These are phyloP conservation scores for Clitarchus hookeri DNA, from an alignment of 2,888 invertebrate genomes.

Conservation along the genomic window DNA sequence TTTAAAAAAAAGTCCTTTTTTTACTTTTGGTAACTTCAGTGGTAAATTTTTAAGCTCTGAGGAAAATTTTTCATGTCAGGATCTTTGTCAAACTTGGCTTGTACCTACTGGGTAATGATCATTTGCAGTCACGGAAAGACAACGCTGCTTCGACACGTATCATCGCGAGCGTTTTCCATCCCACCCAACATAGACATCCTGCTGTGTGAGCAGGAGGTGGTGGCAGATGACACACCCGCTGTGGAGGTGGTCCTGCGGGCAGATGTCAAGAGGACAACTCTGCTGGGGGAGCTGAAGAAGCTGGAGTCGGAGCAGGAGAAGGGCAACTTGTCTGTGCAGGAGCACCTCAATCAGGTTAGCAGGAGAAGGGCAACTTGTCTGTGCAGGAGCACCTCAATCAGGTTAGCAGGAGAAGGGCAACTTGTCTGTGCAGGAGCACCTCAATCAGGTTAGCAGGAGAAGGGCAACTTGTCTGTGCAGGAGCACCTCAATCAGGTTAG, in stretches of 20 bases:
- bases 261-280: slow-evolving; percentile 82
- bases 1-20: no score
- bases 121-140: slow-evolving; percentile 90
- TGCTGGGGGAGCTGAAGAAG: slow-evolving; percentile 82
- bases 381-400: slow-evolving; percentile 78
- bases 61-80: no score
- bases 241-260: slow-evolving; percentile 93
- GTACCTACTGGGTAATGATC: no score
- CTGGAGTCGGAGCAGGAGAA: slow-evolving; percentile 73
- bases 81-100: no score
- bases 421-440: slow-evolving; percentile 69
- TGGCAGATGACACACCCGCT: slow-evolving; percentile 91
- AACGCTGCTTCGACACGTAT: slow-evolving; percentile 90
- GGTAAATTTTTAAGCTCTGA: no score
- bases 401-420: slow-evolving; percentile 73
- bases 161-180: slow-evolving; percentile 86
- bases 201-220: slow-evolving; percentile 97
- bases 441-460: slow-evolving; percentile 77
- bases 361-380: slow-evolving; percentile 71
- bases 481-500: slow-evolving; percentile 76
- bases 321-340: slow-evolving; percentile 75
- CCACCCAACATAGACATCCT: slow-evolving; percentile 96
- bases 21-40: no score
- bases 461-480: slow-evolving; percentile 74
- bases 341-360: slow-evolving; percentile 74